Evolutionary conservation across 2,888 invertebrate genomes (phyloP).

Genomic region (Unio delphinus): DNA sequence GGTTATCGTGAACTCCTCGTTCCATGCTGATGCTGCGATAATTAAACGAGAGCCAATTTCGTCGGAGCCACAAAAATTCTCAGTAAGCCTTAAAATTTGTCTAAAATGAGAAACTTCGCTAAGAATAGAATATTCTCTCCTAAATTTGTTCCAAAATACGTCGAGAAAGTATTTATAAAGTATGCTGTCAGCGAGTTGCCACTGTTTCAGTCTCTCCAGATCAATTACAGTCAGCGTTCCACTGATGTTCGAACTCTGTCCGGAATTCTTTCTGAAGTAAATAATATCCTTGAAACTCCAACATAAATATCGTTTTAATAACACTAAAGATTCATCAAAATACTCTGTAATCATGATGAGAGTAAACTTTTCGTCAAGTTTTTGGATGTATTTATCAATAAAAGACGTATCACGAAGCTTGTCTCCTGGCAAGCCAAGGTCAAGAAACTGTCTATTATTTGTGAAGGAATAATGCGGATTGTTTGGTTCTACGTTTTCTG

Average conservation of each 20-base stretch:
- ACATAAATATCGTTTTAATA: slow-evolving; percentile 58
- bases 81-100: slow-evolving; percentile 17
- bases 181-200: slow-evolving; percentile 53
- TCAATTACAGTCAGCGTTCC: slow-evolving; percentile 29
- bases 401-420: slow-evolving; percentile 14
- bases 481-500: slow-evolving; percentile 39
- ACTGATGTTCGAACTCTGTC: slow-evolving; percentile 18
- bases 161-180: slow-evolving; percentile 53
- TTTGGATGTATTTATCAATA: slow-evolving; percentile 35
- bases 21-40: slow-evolving; percentile 26
- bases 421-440: slow-evolving; percentile 45
- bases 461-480: slow-evolving; percentile 38
- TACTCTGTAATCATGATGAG: slow-evolving; percentile 63
- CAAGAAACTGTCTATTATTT: slow-evolving; percentile 55
- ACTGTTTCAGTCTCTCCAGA: slow-evolving; percentile 26
- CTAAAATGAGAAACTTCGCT: slow-evolving; percentile 34
- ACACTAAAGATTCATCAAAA: slow-evolving; percentile 65
- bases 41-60: slow-evolving; percentile 4
- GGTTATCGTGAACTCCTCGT: slow-evolving; percentile 20
- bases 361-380: slow-evolving; percentile 48
- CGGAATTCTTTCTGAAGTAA: slow-evolving; percentile 47
- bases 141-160: slow-evolving; percentile 41
- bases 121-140: slow-evolving; percentile 19
- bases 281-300: slow-evolving; percentile 62
- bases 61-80: slow-evolving; percentile 24